Percentiles rank a stretch among this genome's conserved stretches.
These are phyloP conservation scores for Pongo pygmaeus DNA, from an alignment of 2,113 vertebrate species.

Conservation along the genomic window DNA sequence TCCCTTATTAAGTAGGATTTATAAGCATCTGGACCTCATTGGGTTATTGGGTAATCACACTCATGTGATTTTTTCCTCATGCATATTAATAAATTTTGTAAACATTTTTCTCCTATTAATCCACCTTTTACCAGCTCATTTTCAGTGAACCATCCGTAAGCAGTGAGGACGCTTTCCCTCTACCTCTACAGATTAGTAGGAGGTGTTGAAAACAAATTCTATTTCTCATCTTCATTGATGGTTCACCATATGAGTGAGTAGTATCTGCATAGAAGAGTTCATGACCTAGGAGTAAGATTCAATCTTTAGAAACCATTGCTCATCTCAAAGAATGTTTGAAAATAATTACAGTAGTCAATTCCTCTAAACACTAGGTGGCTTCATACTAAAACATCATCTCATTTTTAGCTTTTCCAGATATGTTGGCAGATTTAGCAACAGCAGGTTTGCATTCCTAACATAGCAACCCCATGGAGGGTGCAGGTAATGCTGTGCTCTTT, in stretches of 20 bases:
- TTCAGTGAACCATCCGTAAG: not conserved
- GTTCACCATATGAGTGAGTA: not conserved
- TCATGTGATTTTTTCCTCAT: not conserved
- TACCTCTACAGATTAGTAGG: not conserved
- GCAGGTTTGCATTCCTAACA: not conserved
- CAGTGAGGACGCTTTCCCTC: not conserved
- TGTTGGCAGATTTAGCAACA: not conserved
- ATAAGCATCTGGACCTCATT: not conserved
- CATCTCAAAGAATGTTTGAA: not conserved
- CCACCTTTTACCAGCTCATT: not conserved
- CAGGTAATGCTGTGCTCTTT: not conserved
- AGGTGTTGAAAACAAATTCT: not conserved
- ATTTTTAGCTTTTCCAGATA: not conserved
- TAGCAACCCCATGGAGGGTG: not conserved
- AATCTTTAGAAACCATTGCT: not conserved
- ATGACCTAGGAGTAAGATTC: not conserved
- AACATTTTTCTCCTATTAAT: not conserved
- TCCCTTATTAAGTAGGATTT: not conserved
- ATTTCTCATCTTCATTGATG: not conserved
- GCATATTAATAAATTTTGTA: not conserved
- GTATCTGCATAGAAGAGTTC: not conserved
- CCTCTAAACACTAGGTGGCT: not conserved
- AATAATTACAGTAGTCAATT: not conserved
- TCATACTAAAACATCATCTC: not conserved
- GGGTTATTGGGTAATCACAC: not conserved